Base-by-base conservation (phyloP, 1,140 invertebrate species). In the Pantala flavescens region DNA sequence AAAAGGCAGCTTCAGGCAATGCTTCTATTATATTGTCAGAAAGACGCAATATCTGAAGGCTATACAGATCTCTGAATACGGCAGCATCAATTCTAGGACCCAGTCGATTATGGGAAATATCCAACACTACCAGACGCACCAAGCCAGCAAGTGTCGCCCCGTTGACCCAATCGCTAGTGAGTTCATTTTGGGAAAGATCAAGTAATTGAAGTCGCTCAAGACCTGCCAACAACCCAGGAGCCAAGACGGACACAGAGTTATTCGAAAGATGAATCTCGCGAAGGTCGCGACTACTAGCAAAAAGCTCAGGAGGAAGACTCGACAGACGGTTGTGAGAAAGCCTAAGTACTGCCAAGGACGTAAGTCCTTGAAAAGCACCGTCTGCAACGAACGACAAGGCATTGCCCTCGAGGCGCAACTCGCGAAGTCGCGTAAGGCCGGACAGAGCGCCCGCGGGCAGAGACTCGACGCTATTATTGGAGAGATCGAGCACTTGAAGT, bases 81-180 rank as follows among this genome's bases (percentile, higher is more conserved):
- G 89, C 88, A 11, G 90, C 85, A 81, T 94, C 92, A 73, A 96
- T 83, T 81, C 91, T 90, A 36, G 78, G 81, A 11, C 86, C 87
- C 70, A 96, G 90, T 78, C 89, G 87, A 80, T 96, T 96, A 78
- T 87, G 87, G 5, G 93, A 93, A 14, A 96, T 84, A 82, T 95
- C 92, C 55, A 96, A 83, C 75, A 93, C 89, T 9, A 93, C 88
- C 7, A 96, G 85, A 71, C 92, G 86, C 75, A 92, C 90, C 7
- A 96, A 84, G 71, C 93, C 92, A 36, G 88, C 86, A 83, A 97
- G 95, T 7, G 93, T 95, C 7, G 91, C 93, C 0, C 90, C 88
- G 80, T 93, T 94, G 49, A 94, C 90, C 94, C 91, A 97, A 80
- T 93, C 92, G 70, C 88, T 88, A 43, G 91, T 92, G 36, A 98